phyloP scores from a whole-genome alignment of 2,113 vertebrate genomes.

The Rhipidura dahli region DNA sequence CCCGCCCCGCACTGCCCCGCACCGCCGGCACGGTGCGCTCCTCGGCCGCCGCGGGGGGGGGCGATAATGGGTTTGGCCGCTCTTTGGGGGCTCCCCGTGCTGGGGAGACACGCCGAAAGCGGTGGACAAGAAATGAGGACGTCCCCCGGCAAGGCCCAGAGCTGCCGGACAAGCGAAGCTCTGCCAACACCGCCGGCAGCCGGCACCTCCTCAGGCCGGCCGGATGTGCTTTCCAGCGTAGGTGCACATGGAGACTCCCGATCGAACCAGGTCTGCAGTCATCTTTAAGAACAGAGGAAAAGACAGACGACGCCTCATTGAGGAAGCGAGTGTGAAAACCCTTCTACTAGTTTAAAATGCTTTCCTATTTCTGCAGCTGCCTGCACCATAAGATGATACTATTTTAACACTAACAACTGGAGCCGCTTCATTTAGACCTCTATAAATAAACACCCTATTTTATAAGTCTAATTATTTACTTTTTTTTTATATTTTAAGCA shows the following conservation, averaged over 20 bases:
- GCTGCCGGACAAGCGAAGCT: not conserved
- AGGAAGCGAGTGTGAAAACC: not conserved
- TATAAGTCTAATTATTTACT: not conserved
- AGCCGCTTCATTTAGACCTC: not conserved
- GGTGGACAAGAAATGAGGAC: not conserved
- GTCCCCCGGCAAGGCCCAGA: not conserved
- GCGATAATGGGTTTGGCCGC: accelerated
- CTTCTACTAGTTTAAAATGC: not conserved
- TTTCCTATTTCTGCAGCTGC: not conserved
- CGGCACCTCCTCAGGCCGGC: not conserved
- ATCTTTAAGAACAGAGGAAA: not conserved
- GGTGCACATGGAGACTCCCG: accelerated
- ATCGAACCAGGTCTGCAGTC: accelerated
- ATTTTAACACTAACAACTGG: not conserved
- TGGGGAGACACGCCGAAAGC: too few species aligned
- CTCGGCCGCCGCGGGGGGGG: not conserved
- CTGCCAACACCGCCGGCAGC: not conserved
- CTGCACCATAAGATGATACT: not conserved
- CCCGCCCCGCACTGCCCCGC: not conserved
- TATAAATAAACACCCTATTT: not conserved
- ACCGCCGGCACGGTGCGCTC: not conserved
- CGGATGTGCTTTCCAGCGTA: accelerated
- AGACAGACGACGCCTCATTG: not conserved
- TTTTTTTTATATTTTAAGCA: not conserved
- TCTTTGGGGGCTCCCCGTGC: not conserved